Percentiles rank a stretch among this genome's conserved stretches.
Conservation (phyloP, 2,113 vertebrate genomes). For the Speoplatyrhinus poulsoni region DNA sequence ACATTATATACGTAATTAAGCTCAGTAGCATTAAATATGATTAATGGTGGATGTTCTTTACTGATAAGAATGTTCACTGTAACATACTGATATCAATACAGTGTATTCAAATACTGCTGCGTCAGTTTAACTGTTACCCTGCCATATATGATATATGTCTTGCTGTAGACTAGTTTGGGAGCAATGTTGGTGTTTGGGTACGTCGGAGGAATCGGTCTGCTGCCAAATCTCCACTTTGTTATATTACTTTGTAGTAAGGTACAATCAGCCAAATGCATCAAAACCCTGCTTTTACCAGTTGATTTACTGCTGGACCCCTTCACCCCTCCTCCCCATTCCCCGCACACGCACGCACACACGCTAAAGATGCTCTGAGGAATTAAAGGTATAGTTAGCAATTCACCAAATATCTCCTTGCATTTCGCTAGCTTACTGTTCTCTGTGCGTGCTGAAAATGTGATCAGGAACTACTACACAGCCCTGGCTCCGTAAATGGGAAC, state of each 20-base stretch:
- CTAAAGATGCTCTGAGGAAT: neutral
- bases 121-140: slow-evolving; percentile 27
- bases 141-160: slow-evolving; percentile 18
- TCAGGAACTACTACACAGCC: too few relatives aligned
- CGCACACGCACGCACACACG: neutral
- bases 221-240: slow-evolving; percentile 60
- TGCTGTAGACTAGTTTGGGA: slow-evolving; percentile 46
- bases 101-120: slow-evolving; percentile 19
- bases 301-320: slow-evolving; percentile 45
- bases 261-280: slow-evolving; percentile 25
- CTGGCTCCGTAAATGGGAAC: too few relatives aligned
- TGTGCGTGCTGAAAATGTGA: too few relatives aligned
- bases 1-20: neutral
- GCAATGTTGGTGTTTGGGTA: slow-evolving; percentile 47
- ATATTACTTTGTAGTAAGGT: slow-evolving; percentile 54
- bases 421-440: too few relatives aligned
- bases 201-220: slow-evolving; percentile 24
- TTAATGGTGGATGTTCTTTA: neutral
- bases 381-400: too few relatives aligned
- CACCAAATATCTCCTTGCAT: too few relatives aligned
- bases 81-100: slow-evolving; percentile 2
- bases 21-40: slow-evolving; percentile 11
- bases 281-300: slow-evolving; percentile 42
- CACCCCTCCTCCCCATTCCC: neutral
- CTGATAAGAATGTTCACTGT: slow-evolving; percentile 5